phyloP scores from a whole-genome alignment of 1,140 invertebrate species.

The Zaprionus gabonicus region DNA sequence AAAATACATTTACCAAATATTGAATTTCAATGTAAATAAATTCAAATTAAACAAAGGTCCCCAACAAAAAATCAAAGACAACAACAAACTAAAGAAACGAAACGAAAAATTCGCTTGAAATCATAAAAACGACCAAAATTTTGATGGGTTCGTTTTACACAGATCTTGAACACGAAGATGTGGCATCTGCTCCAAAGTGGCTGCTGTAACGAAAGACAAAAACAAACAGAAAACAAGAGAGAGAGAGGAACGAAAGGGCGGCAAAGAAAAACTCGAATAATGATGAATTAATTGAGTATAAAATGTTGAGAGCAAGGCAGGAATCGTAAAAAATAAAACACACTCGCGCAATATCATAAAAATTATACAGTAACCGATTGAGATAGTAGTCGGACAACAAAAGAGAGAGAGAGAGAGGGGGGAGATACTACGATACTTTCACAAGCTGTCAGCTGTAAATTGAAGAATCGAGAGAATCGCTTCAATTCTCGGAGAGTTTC shows the following conservation, averaged over 20 bases:
- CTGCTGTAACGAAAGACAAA: constrained; percentile 33
- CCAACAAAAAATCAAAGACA: constrained; percentile 22
- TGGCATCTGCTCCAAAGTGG: constrained; percentile 13
- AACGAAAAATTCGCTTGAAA: constrained; percentile 73
- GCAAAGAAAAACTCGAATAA: constrained; percentile 66
- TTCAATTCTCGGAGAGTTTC: constrained; percentile 33
- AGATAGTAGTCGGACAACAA: constrained; percentile 26
- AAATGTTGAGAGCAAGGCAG: constrained; percentile 56
- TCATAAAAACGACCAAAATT: constrained; percentile 72
- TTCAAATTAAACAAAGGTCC: constrained; percentile 63
- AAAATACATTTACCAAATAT: constrained; percentile 83
- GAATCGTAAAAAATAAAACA: constrained; percentile 47
- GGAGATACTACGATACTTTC: constrained; percentile 23
- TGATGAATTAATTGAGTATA: constrained; percentile 81
- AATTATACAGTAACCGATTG: constrained; percentile 74
- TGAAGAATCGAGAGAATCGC: constrained; percentile 7
- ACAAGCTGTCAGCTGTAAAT: constrained; percentile 43
- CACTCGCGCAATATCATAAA: constrained; percentile 73
- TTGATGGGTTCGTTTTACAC: constrained; percentile 61
- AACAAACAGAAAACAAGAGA: not conserved
- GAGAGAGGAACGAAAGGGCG: constrained; percentile 10
- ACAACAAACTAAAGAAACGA: constrained; percentile 24
- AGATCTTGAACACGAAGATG: constrained; percentile 19
- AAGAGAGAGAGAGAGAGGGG: not conserved
- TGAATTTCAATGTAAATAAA: constrained; percentile 84